These are phyloP conservation scores for Pluvianellus socialis DNA, from an alignment of 2,113 vertebrate species.

Conservation along the genomic window DNA sequence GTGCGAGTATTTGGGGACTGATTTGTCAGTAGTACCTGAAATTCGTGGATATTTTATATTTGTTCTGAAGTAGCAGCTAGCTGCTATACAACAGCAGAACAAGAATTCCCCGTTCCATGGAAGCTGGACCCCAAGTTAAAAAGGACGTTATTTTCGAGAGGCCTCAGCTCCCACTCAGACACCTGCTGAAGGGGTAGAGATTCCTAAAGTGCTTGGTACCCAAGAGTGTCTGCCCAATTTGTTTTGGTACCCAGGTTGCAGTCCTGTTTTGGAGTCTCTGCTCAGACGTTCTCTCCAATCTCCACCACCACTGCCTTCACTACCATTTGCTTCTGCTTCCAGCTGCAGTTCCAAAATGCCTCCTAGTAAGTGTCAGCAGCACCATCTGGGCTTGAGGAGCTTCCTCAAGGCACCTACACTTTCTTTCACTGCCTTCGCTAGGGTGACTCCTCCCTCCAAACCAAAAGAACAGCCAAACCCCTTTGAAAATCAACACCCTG, in stretches of 20 bases:
- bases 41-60: background rate
- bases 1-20: background rate
- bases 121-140: background rate
- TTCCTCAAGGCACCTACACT: background rate
- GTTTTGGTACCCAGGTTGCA: background rate
- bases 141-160: background rate
- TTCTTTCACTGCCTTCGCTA: background rate
- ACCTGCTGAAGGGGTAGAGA: background rate
- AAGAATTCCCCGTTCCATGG: background rate
- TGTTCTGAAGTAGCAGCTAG: background rate
- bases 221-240: background rate
- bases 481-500: background rate
- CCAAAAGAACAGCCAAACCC: background rate
- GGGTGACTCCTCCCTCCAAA: background rate
- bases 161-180: fast-evolving
- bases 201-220: background rate
- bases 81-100: background rate
- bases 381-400: background rate
- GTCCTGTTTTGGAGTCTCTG: background rate
- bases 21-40: background rate
- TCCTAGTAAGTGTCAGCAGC: background rate
- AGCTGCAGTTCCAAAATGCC: background rate
- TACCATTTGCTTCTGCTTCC: background rate
- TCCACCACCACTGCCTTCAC: background rate
- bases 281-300: background rate